phyloP scores from a whole-genome alignment of 1,140 invertebrate genomes.

The Drosophila lacertosa region DNA sequence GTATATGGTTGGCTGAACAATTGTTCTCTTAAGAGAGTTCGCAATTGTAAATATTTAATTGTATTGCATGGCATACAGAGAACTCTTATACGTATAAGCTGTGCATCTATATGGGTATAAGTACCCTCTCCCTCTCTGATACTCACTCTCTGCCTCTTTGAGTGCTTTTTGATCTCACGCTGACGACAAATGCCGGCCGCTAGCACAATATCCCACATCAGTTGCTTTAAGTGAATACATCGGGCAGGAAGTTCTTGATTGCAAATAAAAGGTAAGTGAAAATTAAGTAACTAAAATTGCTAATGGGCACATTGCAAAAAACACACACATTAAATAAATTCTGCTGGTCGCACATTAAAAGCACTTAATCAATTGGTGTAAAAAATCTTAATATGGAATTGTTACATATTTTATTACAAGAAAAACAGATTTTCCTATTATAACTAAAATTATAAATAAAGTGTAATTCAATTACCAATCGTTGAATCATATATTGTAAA shows the following conservation, averaged over 20 bases:
- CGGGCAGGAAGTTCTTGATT: neutral
- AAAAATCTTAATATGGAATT: no score
- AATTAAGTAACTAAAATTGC: neutral
- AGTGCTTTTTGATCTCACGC: no score
- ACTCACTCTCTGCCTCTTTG: no score
- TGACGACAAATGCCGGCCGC: neutral
- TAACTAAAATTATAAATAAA: no score
- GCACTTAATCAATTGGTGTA: neutral
- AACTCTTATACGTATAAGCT: neutral
- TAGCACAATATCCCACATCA: slow-evolving; percentile 1
- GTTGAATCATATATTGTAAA: no score
- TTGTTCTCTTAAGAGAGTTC: neutral
- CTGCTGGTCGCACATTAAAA: neutral
- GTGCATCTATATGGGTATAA: neutral
- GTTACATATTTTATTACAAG: no score
- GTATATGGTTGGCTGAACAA: neutral
- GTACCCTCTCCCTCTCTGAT: neutral
- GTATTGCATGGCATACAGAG: no score
- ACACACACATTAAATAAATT: neutral
- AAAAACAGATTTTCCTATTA: no score
- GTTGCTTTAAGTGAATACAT: neutral
- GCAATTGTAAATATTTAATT: no score
- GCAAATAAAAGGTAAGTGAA: neutral
- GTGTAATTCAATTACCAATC: no score
- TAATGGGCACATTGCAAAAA: neutral